Evolutionary conservation across 1,140 invertebrate species (phyloP).

Genomic region (Diorhabda elongata): DNA sequence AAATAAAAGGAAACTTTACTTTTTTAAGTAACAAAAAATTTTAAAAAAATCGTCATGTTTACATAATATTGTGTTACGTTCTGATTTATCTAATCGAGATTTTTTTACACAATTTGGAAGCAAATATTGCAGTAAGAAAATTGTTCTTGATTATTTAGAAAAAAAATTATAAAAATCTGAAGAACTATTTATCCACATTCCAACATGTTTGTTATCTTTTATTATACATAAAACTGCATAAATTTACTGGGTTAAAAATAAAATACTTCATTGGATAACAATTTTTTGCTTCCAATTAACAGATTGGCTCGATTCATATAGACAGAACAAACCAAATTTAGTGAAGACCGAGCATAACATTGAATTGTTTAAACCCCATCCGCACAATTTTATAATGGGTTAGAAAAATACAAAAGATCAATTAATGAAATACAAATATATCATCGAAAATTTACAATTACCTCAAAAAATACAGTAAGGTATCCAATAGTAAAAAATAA

Average conservation of each 20-base stretch:
- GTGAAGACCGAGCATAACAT: constrained; percentile 1
- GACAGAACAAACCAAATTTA: too few relatives aligned
- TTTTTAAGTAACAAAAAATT: constrained; percentile 46
- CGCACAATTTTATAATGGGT: constrained; percentile 19
- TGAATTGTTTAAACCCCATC: constrained; percentile 10
- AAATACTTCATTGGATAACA: too few relatives aligned
- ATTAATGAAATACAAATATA: background rate
- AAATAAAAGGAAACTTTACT: constrained; percentile 41
- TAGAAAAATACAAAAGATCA: constrained; percentile 6
- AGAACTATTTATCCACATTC: too few relatives aligned
- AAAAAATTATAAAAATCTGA: too few relatives aligned
- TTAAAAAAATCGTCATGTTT: constrained; percentile 44
- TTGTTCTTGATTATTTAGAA: too few relatives aligned
- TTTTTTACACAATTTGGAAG: too few relatives aligned
- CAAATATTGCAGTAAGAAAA: too few relatives aligned
- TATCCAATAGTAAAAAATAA: background rate
- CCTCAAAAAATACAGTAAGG: background rate
- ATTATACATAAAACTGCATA: too few relatives aligned
- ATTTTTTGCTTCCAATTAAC: too few relatives aligned
- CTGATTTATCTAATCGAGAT: background rate
- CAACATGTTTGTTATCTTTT: too few relatives aligned
- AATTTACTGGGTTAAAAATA: too few relatives aligned
- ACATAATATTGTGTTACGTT: background rate
- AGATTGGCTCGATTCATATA: too few relatives aligned
- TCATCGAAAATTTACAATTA: background rate